phyloP scores from a whole-genome alignment of 2,888 invertebrate species.

The Athrips mouffetella region DNA sequence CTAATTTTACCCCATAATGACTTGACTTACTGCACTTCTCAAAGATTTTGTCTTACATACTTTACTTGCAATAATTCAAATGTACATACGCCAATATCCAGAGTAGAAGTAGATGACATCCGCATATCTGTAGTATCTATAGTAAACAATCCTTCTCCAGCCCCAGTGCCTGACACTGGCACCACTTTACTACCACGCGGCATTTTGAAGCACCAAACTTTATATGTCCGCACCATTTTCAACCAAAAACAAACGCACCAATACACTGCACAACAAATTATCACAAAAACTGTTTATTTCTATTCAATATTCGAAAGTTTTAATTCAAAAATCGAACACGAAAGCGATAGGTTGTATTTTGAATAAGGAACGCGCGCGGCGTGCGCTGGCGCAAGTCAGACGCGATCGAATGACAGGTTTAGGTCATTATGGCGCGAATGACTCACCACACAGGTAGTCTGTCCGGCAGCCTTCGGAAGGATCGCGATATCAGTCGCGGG shows the following conservation, averaged over 20 bases:
- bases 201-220: conserved; percentile 60
- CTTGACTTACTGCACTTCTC: no score
- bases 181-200: conserved; percentile 58
- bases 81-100: conserved; percentile 63
- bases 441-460: conserved; percentile 43
- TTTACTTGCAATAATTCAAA: no score
- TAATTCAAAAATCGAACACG: conserved; percentile 22
- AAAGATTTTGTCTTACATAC: no score
- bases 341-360: conserved; percentile 16
- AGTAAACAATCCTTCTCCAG: conserved; percentile 55
- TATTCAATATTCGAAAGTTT: conserved; percentile 1
- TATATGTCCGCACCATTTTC: conserved; percentile 61
- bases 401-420: conserved; percentile 63
- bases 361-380: conserved; percentile 28
- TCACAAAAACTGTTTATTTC: neutral
- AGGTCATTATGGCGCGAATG: conserved; percentile 52
- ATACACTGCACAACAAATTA: conserved; percentile 25
- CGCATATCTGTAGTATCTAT: conserved; percentile 35
- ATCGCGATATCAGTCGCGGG: conserved; percentile 4
- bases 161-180: conserved; percentile 37
- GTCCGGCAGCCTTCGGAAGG: conserved; percentile 8
- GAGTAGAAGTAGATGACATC: conserved; percentile 60
- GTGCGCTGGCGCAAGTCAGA: conserved; percentile 55
- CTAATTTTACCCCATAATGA: no score
- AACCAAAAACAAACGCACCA: conserved; percentile 10